Percentiles rank a stretch among this genome's conserved stretches.
These are phyloP conservation scores for Asobara japonica DNA, from an alignment of 1,140 invertebrate genomes.

Conservation along the genomic window DNA sequence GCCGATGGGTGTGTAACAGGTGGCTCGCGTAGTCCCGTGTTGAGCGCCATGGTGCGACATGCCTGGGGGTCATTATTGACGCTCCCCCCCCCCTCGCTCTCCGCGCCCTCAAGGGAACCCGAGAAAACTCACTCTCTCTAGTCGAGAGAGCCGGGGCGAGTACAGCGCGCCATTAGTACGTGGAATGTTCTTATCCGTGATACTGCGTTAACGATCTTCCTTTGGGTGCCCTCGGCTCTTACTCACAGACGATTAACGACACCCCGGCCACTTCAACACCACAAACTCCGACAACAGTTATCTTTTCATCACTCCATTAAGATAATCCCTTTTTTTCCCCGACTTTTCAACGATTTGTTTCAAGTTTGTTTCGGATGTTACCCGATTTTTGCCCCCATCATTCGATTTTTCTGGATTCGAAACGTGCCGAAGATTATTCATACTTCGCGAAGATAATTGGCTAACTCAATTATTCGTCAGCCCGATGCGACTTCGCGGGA, in stretches of 20 bases:
- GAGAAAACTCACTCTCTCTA: slow-evolving; percentile 35
- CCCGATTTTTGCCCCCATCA: too few relatives aligned
- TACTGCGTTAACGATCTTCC: slow-evolving; percentile 11
- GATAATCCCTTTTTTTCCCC: neutral
- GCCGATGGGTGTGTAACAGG: slow-evolving; percentile 45
- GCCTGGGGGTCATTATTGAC: slow-evolving; percentile 46
- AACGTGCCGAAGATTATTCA: too few relatives aligned
- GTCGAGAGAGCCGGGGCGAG: neutral
- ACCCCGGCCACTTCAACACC: neutral
- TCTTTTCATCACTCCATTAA: slow-evolving; percentile 14
- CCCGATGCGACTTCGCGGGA: too few relatives aligned
- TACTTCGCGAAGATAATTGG: too few relatives aligned
- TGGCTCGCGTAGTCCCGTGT: slow-evolving; percentile 45
- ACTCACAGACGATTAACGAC: slow-evolving; percentile 16
- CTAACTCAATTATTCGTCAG: too few relatives aligned
- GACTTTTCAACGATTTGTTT: neutral
- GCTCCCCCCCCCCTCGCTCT: slow-evolving; percentile 4
- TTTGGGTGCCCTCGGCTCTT: neutral
- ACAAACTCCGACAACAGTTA: neutral
- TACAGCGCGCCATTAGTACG: neutral
- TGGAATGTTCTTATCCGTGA: slow-evolving; percentile 11
- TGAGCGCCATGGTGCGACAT: slow-evolving; percentile 32
- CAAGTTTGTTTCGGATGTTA: neutral
- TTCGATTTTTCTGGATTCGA: too few relatives aligned
- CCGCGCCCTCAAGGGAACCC: slow-evolving; percentile 23